phyloP scores from a whole-genome alignment of 2,797 vertebrate species.

The Rhyacichthys aspro region DNA sequence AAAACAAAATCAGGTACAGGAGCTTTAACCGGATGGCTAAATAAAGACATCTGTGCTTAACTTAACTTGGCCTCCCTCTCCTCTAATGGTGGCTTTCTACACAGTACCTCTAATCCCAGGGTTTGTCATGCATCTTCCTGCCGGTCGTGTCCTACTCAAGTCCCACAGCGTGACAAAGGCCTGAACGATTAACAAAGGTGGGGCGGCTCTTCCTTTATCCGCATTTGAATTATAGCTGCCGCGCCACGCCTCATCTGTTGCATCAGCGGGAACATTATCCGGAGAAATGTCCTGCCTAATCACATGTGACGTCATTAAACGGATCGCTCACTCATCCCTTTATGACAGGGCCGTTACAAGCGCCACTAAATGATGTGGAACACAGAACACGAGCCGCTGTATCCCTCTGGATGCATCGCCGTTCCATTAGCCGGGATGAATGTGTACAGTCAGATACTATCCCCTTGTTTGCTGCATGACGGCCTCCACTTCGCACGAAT shows the following conservation, averaged over 20 bases:
- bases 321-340: conserved; percentile 61
- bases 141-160: no score
- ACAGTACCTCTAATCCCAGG: no score
- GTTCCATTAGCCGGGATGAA: conserved; percentile 71
- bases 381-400: conserved; percentile 69
- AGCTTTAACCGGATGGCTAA: no score
- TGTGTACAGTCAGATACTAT: conserved; percentile 68
- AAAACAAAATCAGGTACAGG: no score
- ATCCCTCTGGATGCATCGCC: conserved; percentile 66
- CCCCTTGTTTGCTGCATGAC: conserved; percentile 71
- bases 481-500: conserved; percentile 56
- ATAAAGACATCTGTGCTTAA: no score
- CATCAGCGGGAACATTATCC: conserved; percentile 52
- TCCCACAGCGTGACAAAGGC: no score
- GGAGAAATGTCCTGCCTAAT: conserved; percentile 69
- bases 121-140: no score
- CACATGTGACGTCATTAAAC: conserved; percentile 73
- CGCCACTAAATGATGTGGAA: conserved; percentile 74
- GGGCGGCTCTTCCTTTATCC: conserved; percentile 1
- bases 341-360: conserved; percentile 59
- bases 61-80: no score
- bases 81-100: no score
- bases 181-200: background rate
- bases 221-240: conserved; percentile 28
- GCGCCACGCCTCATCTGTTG: conserved; percentile 47